A percentile compares a stretch with the other conserved stretches of the same genome.
phyloP scores from a whole-genome alignment of 1,140 invertebrate genomes.

The Berghia stephanieae region DNA sequence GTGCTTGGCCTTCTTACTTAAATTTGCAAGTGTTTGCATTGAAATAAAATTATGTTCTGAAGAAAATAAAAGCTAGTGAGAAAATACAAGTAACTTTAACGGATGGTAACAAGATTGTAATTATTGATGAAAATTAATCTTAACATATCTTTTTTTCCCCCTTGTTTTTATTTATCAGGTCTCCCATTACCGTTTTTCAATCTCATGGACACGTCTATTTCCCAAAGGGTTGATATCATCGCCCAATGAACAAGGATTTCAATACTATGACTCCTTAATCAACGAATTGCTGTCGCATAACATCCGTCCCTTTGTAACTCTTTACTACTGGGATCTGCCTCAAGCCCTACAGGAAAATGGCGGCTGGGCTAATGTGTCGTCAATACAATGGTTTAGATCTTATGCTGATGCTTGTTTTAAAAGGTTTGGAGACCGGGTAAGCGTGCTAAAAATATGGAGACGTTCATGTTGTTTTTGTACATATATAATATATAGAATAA shows the following conservation, averaged over 20 bases:
- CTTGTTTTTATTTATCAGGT: too few relatives aligned
- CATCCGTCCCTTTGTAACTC: slow-evolving; percentile 67
- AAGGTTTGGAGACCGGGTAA: slow-evolving; percentile 62
- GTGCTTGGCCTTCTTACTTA: too few relatives aligned
- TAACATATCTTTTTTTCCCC: too few relatives aligned
- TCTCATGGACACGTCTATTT: slow-evolving; percentile 58
- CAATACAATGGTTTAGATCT: slow-evolving; percentile 69
- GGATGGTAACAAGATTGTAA: too few relatives aligned
- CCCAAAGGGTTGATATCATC: slow-evolving; percentile 43
- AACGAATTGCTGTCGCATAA: slow-evolving; percentile 42
- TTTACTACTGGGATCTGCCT: slow-evolving; percentile 70
- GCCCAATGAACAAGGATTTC: slow-evolving; percentile 47
- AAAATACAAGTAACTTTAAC: too few relatives aligned
- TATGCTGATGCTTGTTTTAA: slow-evolving; percentile 66
- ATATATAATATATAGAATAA: neutral
- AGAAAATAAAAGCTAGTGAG: too few relatives aligned
- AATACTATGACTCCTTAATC: slow-evolving; percentile 57
- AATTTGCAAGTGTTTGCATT: too few relatives aligned
- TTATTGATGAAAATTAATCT: too few relatives aligned
- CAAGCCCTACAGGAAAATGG: slow-evolving; percentile 64
- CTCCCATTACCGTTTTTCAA: slow-evolving; percentile 57
- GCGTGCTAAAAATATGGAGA: neutral
- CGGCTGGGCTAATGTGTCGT: slow-evolving; percentile 70
- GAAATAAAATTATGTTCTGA: too few relatives aligned
- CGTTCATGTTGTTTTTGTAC: neutral